Evolutionary conservation across 2,113 vertebrate genomes (phyloP).

Genomic region (Sphyrna mokarran): DNA sequence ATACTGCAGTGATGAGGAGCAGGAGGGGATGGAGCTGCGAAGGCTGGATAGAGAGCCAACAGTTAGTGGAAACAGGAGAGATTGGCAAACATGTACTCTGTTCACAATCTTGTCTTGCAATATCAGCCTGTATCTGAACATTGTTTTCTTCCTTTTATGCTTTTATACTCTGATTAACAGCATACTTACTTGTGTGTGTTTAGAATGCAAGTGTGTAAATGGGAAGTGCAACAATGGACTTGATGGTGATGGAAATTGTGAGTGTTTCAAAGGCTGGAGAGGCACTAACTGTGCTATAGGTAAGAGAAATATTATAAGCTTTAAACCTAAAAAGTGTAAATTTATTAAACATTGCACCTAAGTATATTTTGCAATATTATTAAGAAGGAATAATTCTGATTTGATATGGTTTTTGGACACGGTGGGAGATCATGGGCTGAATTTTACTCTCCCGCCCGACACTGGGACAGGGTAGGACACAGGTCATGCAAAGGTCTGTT

Average conservation of each 20-base stretch:
- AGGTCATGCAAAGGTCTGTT: not conserved
- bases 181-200: slow-evolving; percentile 22
- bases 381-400: not conserved
- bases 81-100: too few species aligned
- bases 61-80: too few species aligned
- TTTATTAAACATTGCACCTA: not conserved
- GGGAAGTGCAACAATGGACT: slow-evolving; percentile 82
- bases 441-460: too few species aligned
- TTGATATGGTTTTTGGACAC: not conserved
- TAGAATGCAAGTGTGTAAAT: slow-evolving; percentile 75
- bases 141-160: not conserved
- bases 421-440: not conserved
- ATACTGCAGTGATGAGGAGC: too few species aligned
- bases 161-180: not conserved
- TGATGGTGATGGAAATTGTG: slow-evolving; percentile 71
- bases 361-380: not conserved
- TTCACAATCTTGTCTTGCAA: not conserved
- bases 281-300: slow-evolving; percentile 69
- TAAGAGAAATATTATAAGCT: slow-evolving; percentile 48
- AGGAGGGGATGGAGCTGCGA: too few species aligned
- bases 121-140: not conserved
- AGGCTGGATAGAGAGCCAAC: too few species aligned
- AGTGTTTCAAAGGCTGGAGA: slow-evolving; percentile 80
- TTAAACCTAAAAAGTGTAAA: not conserved
- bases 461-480: too few species aligned